Evolutionary conservation across 2,113 vertebrate genomes (phyloP).

Genomic region (Agelaius tricolor): DNA sequence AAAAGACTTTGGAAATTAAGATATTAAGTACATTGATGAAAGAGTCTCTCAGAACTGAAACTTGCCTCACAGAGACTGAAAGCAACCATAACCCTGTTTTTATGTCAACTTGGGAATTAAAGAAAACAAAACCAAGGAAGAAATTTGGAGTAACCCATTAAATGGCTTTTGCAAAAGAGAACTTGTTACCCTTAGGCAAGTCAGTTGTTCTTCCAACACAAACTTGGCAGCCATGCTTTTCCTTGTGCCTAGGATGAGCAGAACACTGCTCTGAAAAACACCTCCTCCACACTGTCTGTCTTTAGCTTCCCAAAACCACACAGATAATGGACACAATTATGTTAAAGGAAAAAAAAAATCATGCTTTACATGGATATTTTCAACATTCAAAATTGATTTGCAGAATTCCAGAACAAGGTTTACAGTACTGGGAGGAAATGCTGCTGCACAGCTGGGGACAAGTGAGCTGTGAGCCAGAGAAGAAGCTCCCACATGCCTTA

Average conservation of each 20-base stretch:
- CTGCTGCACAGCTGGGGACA: background rate
- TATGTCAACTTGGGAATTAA: background rate
- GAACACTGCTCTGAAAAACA: background rate
- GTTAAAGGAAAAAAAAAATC: background rate
- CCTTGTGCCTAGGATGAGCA: background rate
- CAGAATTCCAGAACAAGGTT: background rate
- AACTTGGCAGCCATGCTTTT: background rate
- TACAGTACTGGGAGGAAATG: background rate
- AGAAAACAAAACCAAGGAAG: too few relatives aligned
- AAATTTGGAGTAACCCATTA: background rate
- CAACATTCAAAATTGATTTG: background rate
- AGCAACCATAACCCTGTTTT: background rate
- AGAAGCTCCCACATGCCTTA: background rate
- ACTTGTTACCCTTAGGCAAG: background rate
- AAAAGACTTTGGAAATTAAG: background rate
- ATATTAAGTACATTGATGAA: background rate
- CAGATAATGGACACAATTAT: background rate
- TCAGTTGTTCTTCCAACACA: background rate
- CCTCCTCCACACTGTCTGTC: background rate
- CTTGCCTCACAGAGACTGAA: background rate
- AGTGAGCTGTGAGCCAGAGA: background rate
- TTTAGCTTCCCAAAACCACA: background rate
- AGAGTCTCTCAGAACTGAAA: background rate
- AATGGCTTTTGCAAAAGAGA: background rate
- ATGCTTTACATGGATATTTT: background rate